Percentiles rank a stretch among this genome's conserved stretches.
These are phyloP conservation scores for Excalfactoria chinensis DNA, from an alignment of 2,113 vertebrate species.

Conservation along the genomic window DNA sequence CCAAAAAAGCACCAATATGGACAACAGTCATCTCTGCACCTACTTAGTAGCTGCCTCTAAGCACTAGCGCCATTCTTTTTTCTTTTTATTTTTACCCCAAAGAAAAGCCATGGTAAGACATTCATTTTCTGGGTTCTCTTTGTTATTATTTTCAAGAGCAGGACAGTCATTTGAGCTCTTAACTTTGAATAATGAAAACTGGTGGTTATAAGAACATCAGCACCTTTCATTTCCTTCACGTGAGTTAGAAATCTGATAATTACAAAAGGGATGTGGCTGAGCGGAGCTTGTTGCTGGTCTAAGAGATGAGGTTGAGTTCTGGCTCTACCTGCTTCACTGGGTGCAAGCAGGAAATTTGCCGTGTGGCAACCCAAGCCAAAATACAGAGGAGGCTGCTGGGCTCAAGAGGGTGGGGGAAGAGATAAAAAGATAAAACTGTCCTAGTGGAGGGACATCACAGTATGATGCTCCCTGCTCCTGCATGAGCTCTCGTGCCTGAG, in stretches of 20 bases:
- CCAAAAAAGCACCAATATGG: conserved; percentile 43
- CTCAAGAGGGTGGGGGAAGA: neutral
- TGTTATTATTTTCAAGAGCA: conserved; percentile 58
- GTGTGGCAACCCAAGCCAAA: neutral
- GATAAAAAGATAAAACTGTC: conserved; percentile 66
- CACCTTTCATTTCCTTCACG: conserved; percentile 67
- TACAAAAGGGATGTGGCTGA: conserved; percentile 52
- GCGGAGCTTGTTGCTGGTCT: conserved; percentile 70
- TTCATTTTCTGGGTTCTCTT: conserved; percentile 43
- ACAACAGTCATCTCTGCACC: neutral
- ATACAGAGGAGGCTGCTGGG: conserved; percentile 4
- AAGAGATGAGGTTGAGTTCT: conserved; percentile 42
- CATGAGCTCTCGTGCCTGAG: neutral
- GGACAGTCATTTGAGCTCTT: conserved; percentile 23
- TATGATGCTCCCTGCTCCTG: neutral
- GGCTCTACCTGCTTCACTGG: conserved; percentile 43
- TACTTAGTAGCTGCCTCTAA: conserved; percentile 42
- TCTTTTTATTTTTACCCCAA: neutral
- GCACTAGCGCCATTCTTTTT: neutral
- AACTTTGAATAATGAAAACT: conserved; percentile 50
- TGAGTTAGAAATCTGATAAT: conserved; percentile 63
- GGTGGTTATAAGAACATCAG: conserved; percentile 53
- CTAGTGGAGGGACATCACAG: conserved; percentile 61
- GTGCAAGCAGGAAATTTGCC: neutral
- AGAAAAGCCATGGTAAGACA: conserved; percentile 38